Evolutionary conservation across 2,113 vertebrate genomes (phyloP).

Genomic region (Laticauda laticaudata): DNA sequence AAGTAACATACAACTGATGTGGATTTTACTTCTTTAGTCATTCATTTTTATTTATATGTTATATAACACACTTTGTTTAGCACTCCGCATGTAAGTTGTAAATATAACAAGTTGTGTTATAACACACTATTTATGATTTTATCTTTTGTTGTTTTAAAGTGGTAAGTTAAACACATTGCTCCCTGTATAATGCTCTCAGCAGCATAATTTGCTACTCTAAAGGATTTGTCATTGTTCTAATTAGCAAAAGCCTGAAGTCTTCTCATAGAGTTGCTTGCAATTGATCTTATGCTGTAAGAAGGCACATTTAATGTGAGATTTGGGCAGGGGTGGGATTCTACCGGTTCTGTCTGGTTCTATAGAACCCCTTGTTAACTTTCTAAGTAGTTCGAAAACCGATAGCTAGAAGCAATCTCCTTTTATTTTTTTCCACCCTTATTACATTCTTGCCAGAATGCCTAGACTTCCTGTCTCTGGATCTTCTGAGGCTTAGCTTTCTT

Average conservation of each 20-base stretch:
- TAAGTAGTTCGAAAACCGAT: no score
- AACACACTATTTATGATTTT: neutral
- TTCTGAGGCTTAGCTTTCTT: no score
- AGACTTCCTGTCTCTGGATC: no score
- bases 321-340: no score
- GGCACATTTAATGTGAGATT: neutral
- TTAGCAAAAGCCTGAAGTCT: slow-evolving; percentile 17
- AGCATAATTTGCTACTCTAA: neutral
- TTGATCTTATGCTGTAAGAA: slow-evolving; percentile 5
- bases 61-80: neutral
- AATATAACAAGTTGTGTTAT: no score
- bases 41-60: slow-evolving; percentile 16
- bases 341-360: no score
- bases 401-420: no score
- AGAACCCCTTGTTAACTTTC: no score
- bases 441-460: no score
- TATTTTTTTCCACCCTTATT: no score
- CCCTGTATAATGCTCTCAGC: slow-evolving; percentile 18
- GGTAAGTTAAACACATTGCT: slow-evolving; percentile 2
- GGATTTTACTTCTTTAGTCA: neutral
- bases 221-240: slow-evolving; percentile 23
- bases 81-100: slow-evolving; percentile 21
- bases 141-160: slow-evolving; percentile 26
- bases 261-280: slow-evolving; percentile 18
- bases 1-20: neutral